phyloP scores from a whole-genome alignment of 2,888 invertebrate genomes.

The Syrphus vitripennis region DNA sequence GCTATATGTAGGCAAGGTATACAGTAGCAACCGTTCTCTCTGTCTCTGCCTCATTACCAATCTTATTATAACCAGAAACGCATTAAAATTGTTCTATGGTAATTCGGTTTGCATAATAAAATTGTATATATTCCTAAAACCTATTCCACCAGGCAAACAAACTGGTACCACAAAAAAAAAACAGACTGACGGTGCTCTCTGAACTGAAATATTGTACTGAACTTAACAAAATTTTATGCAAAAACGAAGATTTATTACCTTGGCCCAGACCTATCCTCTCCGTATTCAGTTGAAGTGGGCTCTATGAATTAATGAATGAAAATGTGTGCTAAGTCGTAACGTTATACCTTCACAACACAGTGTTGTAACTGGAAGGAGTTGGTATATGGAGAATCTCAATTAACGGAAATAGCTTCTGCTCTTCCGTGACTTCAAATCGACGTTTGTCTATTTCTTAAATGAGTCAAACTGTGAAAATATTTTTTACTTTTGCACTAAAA shows the following conservation, averaged over 20 bases:
- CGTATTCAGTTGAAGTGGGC: conserved; percentile 16
- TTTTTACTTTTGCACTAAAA: conserved; percentile 2
- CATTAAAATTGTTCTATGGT: conserved; percentile 53
- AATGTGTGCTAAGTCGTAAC: conserved; percentile 33
- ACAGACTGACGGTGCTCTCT: neutral
- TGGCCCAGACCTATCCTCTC: conserved; percentile 40
- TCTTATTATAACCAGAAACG: conserved; percentile 48
- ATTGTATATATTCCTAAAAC: too few relatives aligned
- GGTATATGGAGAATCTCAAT: conserved; percentile 35
- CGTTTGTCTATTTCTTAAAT: neutral
- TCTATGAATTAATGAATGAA: conserved; percentile 56
- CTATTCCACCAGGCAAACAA: conserved; percentile 17
- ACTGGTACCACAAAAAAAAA: neutral
- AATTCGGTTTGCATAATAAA: conserved; percentile 55
- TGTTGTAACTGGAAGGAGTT: neutral
- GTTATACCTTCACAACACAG: neutral
- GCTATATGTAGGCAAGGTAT: neutral
- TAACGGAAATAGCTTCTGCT: conserved; percentile 49
- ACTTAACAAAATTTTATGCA: conserved; percentile 54
- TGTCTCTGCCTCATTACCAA: conserved; percentile 61
- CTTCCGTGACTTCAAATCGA: neutral
- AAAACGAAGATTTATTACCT: conserved; percentile 67
- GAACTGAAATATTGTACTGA: neutral
- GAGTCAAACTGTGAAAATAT: conserved; percentile 8
- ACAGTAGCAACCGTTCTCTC: conserved; percentile 56